Evolutionary conservation across 30 jellyfish, hydroid and myxozoan genomes (phyloP), one percentile per base, ranked within the genome.

Genomic region (Cassiopea andromeda): DNA sequence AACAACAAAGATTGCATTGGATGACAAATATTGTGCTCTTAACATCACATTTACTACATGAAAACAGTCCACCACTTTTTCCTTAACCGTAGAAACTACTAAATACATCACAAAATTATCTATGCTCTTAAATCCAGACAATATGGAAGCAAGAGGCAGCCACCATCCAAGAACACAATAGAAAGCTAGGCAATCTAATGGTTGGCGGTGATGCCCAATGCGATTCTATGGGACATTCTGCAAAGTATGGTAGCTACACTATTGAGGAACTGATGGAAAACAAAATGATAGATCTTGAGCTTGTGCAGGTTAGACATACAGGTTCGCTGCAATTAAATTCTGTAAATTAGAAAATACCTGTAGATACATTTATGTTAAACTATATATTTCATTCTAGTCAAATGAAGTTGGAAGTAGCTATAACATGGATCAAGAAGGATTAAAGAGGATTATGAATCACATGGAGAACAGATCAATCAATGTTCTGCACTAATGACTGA

Each of bases 381-480:
- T 44, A 16, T 69, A 75, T 75, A 69, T 75, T 75, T 48, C 83
- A 16, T 75, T 16, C 48, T 44, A 78, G 87, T 78, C 87, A 58
- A 78, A 78, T 78, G 87, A 78, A 60, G 87, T 78, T 78, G 87
- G 87, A 43, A 44, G 87, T n/a, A 78, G 77, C 71, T 78, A 78
- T 18, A 76, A 78, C 54, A 78, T 78, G 87, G 87, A 78, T 76
- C 76, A 13, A 50, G 87, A 78, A 46, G 87, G 87, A 48, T 60
- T 78, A 6, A 78, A 78, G 54, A 17, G 87, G 77, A 78, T 78
- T 50, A 78, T 54, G 87, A 18, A 57, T 13, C 87, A 66, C 57
- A 78, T 48, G 87, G 8, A 13, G 54, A 76, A 78, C 49, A 60
- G 54, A 9, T 15, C 77, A 27, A 19, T 78, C 59, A 18, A 57